A percentile compares a stretch with the other conserved stretches of the same genome.
Evolutionary conservation across 1,140 invertebrate genomes (phyloP).

Genomic region (Tetramorium alpestre): DNA sequence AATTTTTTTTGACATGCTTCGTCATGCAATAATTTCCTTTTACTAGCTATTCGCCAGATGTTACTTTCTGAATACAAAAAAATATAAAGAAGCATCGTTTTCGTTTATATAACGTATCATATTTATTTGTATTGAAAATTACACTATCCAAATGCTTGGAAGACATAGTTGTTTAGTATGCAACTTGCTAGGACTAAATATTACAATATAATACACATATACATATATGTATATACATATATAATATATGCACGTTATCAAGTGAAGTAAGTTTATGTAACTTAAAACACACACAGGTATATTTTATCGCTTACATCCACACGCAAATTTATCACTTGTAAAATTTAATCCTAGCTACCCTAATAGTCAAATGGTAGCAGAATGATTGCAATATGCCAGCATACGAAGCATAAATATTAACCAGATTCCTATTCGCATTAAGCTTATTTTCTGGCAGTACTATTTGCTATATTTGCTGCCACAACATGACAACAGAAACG

Average conservation of each 20-base stretch:
- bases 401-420: too few relatives aligned
- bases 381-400: too few relatives aligned
- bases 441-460: too few relatives aligned
- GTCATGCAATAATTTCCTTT: conserved; percentile 1
- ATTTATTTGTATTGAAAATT: neutral
- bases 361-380: too few relatives aligned
- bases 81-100: neutral
- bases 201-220: neutral
- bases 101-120: neutral
- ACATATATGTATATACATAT: too few relatives aligned
- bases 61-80: neutral
- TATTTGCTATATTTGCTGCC: too few relatives aligned
- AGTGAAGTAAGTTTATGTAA: neutral
- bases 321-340: neutral
- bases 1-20: neutral
- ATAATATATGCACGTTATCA: neutral
- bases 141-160: neutral
- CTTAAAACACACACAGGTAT: neutral
- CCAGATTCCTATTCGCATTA: too few relatives aligned
- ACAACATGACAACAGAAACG: too few relatives aligned
- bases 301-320: neutral
- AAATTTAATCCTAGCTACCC: neutral
- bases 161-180: neutral
- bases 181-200: neutral
- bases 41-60: conserved; percentile 12